phyloP scores from a whole-genome alignment of 1,140 invertebrate genomes.

The Euschistus heros region DNA sequence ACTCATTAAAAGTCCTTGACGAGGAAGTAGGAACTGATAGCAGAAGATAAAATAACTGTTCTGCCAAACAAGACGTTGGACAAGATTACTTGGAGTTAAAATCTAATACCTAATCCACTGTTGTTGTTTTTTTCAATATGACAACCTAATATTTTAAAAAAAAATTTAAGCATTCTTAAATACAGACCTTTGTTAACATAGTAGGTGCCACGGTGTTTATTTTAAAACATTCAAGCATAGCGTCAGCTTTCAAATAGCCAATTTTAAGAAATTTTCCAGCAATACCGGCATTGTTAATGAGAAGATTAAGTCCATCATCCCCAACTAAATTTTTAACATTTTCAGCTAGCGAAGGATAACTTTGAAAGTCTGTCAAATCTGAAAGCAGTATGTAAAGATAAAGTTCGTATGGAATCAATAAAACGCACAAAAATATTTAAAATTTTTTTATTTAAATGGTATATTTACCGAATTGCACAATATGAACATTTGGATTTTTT shows the following conservation, averaged over 20 bases:
- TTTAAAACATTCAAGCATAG: constrained; percentile 55
- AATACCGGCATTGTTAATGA: constrained; percentile 80
- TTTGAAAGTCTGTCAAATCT: constrained; percentile 58
- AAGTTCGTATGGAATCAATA: background rate
- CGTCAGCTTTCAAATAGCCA: constrained; percentile 52
- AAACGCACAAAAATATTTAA: background rate
- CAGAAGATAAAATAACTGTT: too few relatives aligned
- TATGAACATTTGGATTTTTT: constrained; percentile 28
- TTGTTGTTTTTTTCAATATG: too few relatives aligned
- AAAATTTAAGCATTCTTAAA: too few relatives aligned
- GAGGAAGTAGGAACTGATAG: too few relatives aligned
- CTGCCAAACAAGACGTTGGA: too few relatives aligned
- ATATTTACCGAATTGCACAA: constrained; percentile 27
- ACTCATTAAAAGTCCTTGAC: too few relatives aligned
- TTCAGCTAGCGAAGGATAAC: constrained; percentile 45
- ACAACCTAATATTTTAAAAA: too few relatives aligned
- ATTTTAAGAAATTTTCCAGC: constrained; percentile 62
- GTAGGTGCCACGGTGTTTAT: constrained; percentile 73
- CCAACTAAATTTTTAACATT: constrained; percentile 48
- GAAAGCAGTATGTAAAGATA: constrained; percentile 31
- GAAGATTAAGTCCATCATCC: constrained; percentile 60
- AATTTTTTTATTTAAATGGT: constrained; percentile 8
- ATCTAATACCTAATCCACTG: too few relatives aligned
- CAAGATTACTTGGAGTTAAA: too few relatives aligned
- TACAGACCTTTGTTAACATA: constrained; percentile 65